A percentile compares a stretch with the other conserved stretches of the same genome.
Conservation (phyloP, 2,113 vertebrate genomes). For the Ammodramus savannarum region DNA sequence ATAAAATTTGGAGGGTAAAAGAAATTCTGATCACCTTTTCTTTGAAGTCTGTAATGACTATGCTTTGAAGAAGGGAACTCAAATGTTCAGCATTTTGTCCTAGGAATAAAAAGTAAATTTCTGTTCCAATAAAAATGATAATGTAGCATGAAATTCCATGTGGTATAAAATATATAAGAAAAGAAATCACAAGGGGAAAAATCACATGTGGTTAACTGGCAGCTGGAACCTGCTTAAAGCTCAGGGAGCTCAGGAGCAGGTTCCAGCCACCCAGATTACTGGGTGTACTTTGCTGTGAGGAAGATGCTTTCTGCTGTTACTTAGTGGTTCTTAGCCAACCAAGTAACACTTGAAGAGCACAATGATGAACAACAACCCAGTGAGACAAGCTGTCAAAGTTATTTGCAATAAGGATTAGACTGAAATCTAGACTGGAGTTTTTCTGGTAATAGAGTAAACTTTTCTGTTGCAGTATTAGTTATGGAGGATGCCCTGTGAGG, state of each 20-base stretch:
- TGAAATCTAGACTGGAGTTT: neutral
- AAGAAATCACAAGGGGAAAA: neutral
- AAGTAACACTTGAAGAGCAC: neutral
- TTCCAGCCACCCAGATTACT: neutral
- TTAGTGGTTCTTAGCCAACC: neutral
- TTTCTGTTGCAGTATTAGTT: neutral
- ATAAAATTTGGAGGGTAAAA: neutral
- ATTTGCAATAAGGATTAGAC: neutral
- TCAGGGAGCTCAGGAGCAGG: neutral
- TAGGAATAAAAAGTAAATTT: neutral
- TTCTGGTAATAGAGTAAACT: neutral
- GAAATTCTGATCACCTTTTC: neutral
- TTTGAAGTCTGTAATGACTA: neutral
- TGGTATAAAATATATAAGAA: neutral
- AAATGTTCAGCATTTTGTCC: neutral
- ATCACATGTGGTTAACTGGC: neutral
- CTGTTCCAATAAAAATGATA: neutral
- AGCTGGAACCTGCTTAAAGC: neutral
- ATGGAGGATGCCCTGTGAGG: neutral
- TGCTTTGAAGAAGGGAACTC: neutral
- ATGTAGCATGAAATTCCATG: neutral
- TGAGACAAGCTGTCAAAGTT: neutral
- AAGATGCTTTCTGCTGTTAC: neutral
- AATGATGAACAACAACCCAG: neutral
- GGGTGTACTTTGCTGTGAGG: neutral